phyloP scores from a whole-genome alignment of 2,888 invertebrate genomes.

The Papilio demoleus region DNA sequence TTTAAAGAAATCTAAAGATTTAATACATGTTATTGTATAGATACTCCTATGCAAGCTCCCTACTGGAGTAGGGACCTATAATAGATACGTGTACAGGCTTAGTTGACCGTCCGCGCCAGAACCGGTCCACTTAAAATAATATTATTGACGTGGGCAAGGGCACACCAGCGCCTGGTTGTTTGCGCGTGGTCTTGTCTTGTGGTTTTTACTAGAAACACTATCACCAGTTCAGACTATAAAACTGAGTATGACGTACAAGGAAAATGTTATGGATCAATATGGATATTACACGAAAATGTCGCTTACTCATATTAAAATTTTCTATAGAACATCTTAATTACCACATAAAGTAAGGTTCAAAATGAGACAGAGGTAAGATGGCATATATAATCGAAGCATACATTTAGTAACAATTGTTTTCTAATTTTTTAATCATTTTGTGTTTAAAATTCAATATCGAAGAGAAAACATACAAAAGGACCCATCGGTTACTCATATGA shows the following conservation, averaged over 20 bases:
- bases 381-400: neutral
- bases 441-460: neutral
- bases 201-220: constrained; percentile 54
- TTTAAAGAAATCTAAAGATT: too few species aligned
- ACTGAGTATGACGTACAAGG: constrained; percentile 2
- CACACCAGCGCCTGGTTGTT: constrained; percentile 44
- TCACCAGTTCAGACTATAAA: constrained; percentile 46
- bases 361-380: neutral
- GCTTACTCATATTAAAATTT: neutral
- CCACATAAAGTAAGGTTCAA: neutral
- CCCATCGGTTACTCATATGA: neutral
- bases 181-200: constrained; percentile 42
- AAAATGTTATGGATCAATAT: neutral
- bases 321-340: too few species aligned
- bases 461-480: neutral
- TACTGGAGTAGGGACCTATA: constrained; percentile 49
- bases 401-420: too few species aligned
- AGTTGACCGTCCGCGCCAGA: constrained; percentile 57
- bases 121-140: constrained; percentile 78
- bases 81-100: constrained; percentile 61
- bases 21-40: neutral
- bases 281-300: neutral
- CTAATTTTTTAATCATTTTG: neutral
- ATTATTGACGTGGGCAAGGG: constrained; percentile 67
- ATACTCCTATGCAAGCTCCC: constrained; percentile 15